Conservation (phyloP, 2,113 vertebrate species). For the Fregetta grallaria region DNA sequence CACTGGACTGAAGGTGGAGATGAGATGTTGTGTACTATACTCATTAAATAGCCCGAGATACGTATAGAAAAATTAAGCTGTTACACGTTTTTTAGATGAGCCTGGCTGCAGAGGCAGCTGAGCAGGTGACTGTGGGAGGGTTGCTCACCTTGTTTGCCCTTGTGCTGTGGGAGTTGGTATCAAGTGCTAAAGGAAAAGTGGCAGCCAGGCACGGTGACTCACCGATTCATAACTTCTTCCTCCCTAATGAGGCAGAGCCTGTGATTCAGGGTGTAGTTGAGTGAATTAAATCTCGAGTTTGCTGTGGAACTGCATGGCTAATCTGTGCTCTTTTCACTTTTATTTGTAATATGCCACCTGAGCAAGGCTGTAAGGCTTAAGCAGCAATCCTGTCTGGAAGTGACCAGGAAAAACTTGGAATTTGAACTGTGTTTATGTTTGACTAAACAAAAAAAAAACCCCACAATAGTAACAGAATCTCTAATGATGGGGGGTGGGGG, state of each 20-base stretch:
- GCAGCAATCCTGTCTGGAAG: background rate
- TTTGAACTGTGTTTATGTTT: background rate
- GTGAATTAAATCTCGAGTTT: background rate
- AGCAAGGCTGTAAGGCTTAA: background rate
- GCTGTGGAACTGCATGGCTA: background rate
- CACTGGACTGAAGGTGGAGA: background rate
- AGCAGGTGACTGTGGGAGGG: slow-evolving; percentile 30
- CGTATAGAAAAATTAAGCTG: background rate
- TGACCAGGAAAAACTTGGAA: background rate
- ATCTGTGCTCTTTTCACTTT: background rate
- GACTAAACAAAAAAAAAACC: background rate
- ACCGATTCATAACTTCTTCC: slow-evolving; percentile 33
- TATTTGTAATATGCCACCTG: background rate
- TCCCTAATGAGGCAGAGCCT: background rate
- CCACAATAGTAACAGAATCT: background rate
- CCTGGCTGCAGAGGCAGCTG: background rate
- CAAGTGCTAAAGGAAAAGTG: slow-evolving; percentile 16
- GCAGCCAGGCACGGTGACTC: slow-evolving; percentile 48
- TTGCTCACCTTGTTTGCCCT: slow-evolving; percentile 12
- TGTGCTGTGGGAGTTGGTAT: slow-evolving; percentile 13
- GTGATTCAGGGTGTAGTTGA: background rate
- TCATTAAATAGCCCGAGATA: background rate
- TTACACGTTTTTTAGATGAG: background rate
- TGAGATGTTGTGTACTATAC: background rate
- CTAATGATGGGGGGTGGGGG: background rate